phyloP scores from a whole-genome alignment of 2,888 invertebrate genomes.

The Meloe dianella region DNA sequence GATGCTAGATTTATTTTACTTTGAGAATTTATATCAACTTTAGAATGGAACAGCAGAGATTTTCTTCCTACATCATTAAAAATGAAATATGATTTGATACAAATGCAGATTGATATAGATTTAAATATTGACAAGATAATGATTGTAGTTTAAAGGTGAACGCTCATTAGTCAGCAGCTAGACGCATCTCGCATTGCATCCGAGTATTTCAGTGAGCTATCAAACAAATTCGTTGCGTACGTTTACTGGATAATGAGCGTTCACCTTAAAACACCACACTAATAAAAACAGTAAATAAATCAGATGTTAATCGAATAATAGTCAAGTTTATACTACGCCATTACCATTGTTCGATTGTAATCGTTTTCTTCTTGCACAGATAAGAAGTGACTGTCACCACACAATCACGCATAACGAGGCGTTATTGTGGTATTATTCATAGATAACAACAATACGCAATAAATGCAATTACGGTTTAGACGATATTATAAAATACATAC shows the following conservation, averaged over 20 bases:
- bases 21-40: too few relatives aligned
- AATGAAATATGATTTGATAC: background rate
- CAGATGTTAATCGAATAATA: background rate
- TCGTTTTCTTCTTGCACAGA: background rate
- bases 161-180: too few relatives aligned
- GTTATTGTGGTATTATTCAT: background rate
- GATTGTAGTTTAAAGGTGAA: background rate
- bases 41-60: background rate
- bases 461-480: background rate
- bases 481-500: background rate
- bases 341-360: background rate
- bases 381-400: background rate
- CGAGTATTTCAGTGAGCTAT: too few relatives aligned
- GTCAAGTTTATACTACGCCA: background rate
- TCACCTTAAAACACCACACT: background rate
- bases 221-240: too few relatives aligned
- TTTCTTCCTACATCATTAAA: background rate
- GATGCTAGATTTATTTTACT: background rate
- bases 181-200: too few relatives aligned
- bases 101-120: background rate
- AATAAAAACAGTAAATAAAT: background rate
- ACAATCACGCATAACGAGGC: background rate
- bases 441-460: background rate
- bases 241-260: too few relatives aligned
- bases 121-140: background rate